phyloP scores from a whole-genome alignment of 1,140 invertebrate species.

The Cydia fagiglandana region DNA sequence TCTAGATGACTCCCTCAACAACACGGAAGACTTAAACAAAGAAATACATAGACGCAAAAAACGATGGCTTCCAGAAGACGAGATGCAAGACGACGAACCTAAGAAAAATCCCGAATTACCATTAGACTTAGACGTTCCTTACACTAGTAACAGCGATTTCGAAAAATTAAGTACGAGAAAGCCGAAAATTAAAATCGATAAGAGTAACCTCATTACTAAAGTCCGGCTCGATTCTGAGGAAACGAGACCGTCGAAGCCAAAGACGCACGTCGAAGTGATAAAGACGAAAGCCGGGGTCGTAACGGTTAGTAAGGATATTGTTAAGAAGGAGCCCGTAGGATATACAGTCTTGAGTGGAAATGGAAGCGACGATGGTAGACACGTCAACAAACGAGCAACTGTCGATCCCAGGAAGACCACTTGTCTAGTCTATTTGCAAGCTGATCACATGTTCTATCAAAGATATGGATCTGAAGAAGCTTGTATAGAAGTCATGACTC shows the following conservation, averaged over 20 bases:
- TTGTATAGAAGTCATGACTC: slow-evolving; percentile 96
- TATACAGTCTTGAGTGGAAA: slow-evolving; percentile 77
- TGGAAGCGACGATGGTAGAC: slow-evolving; percentile 78
- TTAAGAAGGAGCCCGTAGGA: slow-evolving; percentile 75
- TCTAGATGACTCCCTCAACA: slow-evolving; percentile 50
- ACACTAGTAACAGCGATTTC: slow-evolving; percentile 80
- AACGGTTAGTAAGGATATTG: slow-evolving; percentile 73
- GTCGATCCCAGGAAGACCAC: slow-evolving; percentile 90
- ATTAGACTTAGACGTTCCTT: slow-evolving; percentile 82
- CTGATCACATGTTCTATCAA: slow-evolving; percentile 96
- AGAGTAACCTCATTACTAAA: slow-evolving; percentile 75
- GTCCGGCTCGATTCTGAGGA: slow-evolving; percentile 77
- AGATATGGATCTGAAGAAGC: slow-evolving; percentile 95
- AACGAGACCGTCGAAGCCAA: slow-evolving; percentile 80
- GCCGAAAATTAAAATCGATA: slow-evolving; percentile 77
- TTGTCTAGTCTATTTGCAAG: slow-evolving; percentile 96
- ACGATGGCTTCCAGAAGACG: slow-evolving; percentile 78
- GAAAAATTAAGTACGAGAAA: slow-evolving; percentile 74
- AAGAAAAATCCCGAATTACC: slow-evolving; percentile 81
- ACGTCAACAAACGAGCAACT: slow-evolving; percentile 86
- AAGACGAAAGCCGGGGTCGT: slow-evolving; percentile 81
- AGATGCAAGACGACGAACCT: slow-evolving; percentile 77
- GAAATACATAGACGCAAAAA: slow-evolving; percentile 73
- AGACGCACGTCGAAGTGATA: slow-evolving; percentile 82
- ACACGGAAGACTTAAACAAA: slow-evolving; percentile 59